phyloP scores from a whole-genome alignment of 2,113 vertebrate genomes.

The Entosphenus tridentatus region DNA sequence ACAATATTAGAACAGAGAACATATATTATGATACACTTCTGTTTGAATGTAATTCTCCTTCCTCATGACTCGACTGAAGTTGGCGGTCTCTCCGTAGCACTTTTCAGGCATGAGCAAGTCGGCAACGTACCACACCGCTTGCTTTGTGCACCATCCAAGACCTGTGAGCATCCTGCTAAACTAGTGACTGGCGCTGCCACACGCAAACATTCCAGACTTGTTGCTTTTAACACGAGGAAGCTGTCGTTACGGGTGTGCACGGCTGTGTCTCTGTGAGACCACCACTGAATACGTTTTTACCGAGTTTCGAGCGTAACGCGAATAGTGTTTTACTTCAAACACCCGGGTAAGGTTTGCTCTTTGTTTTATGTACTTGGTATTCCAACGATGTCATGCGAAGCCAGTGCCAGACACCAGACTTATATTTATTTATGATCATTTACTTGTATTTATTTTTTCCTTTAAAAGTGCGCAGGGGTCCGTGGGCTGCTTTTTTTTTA shows the following conservation, averaged over 20 bases:
- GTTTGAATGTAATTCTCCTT: too few relatives aligned
- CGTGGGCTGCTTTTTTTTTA: too few relatives aligned
- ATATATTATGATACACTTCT: too few relatives aligned
- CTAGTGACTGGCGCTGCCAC: not conserved
- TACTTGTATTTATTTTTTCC: constrained; percentile 1
- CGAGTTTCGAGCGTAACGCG: not conserved
- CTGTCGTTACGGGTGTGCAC: not conserved
- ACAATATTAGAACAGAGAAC: too few relatives aligned
- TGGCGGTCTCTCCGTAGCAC: too few relatives aligned
- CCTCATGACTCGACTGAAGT: too few relatives aligned
- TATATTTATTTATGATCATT: constrained; percentile 6
- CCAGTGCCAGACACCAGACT: constrained; percentile 3
- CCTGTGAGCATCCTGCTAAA: not conserved
- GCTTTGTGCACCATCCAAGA: not conserved
- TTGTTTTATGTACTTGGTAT: constrained; percentile 1
- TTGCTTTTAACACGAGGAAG: not conserved
- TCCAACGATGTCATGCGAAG: not conserved
- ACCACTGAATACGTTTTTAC: not conserved
- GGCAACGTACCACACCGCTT: too few relatives aligned
- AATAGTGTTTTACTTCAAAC: constrained; percentile 2
- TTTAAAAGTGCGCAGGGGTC: too few relatives aligned
- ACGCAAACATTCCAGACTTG: not conserved
- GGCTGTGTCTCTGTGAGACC: not conserved
- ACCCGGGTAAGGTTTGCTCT: not conserved
- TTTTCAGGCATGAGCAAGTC: too few relatives aligned